A percentile compares a stretch with the other conserved stretches of the same genome.
Conservation (phyloP, 2,888 invertebrate species). For the Xanthorhoe designata region DNA sequence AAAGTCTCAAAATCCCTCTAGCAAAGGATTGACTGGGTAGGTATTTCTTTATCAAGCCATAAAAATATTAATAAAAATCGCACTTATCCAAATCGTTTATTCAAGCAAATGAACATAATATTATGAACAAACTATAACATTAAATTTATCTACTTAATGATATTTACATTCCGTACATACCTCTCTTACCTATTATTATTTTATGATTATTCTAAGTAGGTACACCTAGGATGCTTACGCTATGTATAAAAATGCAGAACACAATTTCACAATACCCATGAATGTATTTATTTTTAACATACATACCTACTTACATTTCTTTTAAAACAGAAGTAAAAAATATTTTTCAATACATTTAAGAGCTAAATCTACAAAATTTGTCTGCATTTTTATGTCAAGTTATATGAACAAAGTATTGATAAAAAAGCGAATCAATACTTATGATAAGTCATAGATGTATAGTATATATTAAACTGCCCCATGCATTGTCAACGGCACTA, state of each 20-base stretch:
- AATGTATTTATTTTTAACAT: conserved; percentile 50
- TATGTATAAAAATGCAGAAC: conserved; percentile 75
- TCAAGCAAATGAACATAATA: conserved; percentile 86
- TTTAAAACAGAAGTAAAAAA: conserved; percentile 40
- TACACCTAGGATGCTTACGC: conserved; percentile 75
- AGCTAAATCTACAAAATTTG: conserved; percentile 57
- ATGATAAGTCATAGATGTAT: conserved; percentile 57
- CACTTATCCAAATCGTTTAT: conserved; percentile 84
- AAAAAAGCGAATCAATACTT: conserved; percentile 54
- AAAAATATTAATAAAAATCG: conserved; percentile 58
- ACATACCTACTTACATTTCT: conserved; percentile 30
- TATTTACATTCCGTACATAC: conserved; percentile 83
- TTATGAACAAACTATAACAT: conserved; percentile 85
- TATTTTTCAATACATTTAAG: conserved; percentile 48
- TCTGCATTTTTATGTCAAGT: conserved; percentile 77
- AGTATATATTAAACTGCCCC: conserved; percentile 53
- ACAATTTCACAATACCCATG: conserved; percentile 54
- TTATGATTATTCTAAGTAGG: conserved; percentile 71
- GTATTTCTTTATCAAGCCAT: not conserved
- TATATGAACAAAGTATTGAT: conserved; percentile 65
- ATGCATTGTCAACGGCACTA: too few species aligned
- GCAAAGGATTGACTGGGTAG: not conserved
- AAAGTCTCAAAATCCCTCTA: too few species aligned
- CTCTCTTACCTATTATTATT: conserved; percentile 70
- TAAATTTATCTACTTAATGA: conserved; percentile 85